These are phyloP conservation scores for Chalcosyrphus nemorum DNA, from an alignment of 2,888 invertebrate genomes.

Conservation along the genomic window DNA sequence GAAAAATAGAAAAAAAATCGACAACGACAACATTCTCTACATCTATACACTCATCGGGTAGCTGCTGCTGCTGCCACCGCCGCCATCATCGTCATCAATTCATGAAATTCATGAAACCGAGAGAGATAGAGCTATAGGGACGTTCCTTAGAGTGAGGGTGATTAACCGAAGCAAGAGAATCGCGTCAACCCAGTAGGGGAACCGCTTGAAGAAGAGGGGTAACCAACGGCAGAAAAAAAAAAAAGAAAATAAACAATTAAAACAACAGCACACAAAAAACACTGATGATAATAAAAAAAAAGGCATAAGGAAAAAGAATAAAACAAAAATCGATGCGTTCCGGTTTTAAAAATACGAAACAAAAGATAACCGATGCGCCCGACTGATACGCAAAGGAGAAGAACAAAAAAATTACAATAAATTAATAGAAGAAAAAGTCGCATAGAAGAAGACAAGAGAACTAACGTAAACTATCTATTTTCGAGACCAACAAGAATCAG, in stretches of 20 bases:
- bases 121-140: constrained; percentile 40
- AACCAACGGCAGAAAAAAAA: constrained; percentile 19
- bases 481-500: constrained; percentile 46
- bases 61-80: constrained; percentile 40
- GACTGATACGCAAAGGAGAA: constrained; percentile 49
- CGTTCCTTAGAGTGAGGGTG: constrained; percentile 40
- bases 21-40: constrained; percentile 59
- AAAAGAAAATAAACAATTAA: constrained; percentile 59
- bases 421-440: constrained; percentile 44
- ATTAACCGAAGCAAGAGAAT: constrained; percentile 37
- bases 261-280: constrained; percentile 30
- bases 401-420: constrained; percentile 50
- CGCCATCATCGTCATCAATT: constrained; percentile 61
- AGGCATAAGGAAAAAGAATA: constrained; percentile 58
- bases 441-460: constrained; percentile 1
- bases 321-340: constrained; percentile 75
- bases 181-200: constrained; percentile 27
- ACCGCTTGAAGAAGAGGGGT: neutral
- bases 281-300: constrained; percentile 72
- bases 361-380: constrained; percentile 21
- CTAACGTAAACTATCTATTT: constrained; percentile 65
- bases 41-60: constrained; percentile 49
- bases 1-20: constrained; percentile 22
- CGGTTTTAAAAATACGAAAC: constrained; percentile 71
- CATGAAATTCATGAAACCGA: constrained; percentile 69